Conservation (phyloP, 2,888 invertebrate genomes). For the Chesias legatella region DNA sequence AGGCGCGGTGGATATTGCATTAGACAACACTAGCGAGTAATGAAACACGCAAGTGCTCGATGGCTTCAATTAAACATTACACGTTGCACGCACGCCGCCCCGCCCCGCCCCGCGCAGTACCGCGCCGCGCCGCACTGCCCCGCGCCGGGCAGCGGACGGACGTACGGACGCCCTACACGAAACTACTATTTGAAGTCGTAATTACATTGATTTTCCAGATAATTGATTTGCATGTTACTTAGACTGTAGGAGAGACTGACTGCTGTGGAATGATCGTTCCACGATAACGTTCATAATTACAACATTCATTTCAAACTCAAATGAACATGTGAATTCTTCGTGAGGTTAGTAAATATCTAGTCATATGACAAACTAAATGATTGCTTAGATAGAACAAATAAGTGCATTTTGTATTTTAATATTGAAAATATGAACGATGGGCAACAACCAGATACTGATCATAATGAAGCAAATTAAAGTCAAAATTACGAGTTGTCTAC, state of each 20-base stretch:
- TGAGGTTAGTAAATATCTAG: no score
- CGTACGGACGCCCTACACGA: conserved; percentile 10
- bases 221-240: conserved; percentile 24
- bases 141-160: conserved; percentile 2
- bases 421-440: no score
- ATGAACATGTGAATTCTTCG: no score
- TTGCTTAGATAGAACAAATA: no score
- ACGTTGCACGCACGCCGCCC: conserved; percentile 20
- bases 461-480: conserved; percentile 12
- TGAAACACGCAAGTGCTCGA: conserved; percentile 33
- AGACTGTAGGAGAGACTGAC: conserved; percentile 8
- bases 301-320: no score
- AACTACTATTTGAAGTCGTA: conserved; percentile 21
- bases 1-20: not conserved
- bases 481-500: conserved; percentile 10
- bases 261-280: conserved; percentile 1
- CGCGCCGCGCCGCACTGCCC: not conserved
- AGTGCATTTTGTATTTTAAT: no score
- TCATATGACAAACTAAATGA: no score
- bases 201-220: conserved; percentile 20
- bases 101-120: no score
- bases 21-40: conserved; percentile 18
- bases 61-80: conserved; percentile 31
- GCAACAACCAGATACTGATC: conserved; percentile 13
- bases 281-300: no score